Percentiles rank a stretch among this genome's conserved stretches.
Evolutionary conservation across 2,888 invertebrate genomes (phyloP).

Genomic region (Noctua comes): DNA sequence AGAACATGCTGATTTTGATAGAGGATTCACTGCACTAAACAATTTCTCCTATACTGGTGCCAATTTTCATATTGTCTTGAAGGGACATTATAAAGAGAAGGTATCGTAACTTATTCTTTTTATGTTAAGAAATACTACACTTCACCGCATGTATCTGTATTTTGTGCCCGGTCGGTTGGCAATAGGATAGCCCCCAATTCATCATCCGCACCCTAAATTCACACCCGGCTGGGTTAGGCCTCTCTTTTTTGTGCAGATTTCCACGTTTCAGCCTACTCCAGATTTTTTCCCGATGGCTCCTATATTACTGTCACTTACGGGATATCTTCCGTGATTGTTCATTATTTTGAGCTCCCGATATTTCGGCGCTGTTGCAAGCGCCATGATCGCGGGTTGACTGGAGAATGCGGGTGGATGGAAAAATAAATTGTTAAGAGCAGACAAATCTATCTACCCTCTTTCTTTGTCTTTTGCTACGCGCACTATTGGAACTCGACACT

Average conservation of each 20-base stretch:
- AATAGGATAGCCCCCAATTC: background rate
- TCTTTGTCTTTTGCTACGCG: too few relatives aligned
- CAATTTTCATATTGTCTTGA: slow-evolving; percentile 76
- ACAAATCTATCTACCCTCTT: too few relatives aligned
- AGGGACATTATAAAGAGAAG: slow-evolving; percentile 78
- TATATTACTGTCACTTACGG: too few relatives aligned
- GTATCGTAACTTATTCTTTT: slow-evolving; percentile 58
- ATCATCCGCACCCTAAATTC: background rate
- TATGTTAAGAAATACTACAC: background rate
- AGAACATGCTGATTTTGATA: slow-evolving; percentile 66
- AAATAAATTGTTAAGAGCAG: too few relatives aligned
- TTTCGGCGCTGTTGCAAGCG: too few relatives aligned
- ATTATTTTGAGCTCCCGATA: too few relatives aligned
- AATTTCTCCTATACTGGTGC: slow-evolving; percentile 76
- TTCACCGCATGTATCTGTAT: background rate
- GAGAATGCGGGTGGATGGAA: too few relatives aligned
- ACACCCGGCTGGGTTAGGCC: background rate
- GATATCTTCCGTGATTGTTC: too few relatives aligned
- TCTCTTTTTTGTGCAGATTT: background rate
- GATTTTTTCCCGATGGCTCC: background rate
- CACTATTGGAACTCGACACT: too few relatives aligned
- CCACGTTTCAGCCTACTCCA: background rate
- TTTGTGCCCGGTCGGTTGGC: background rate
- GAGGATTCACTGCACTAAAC: slow-evolving; percentile 74
- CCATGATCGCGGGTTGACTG: too few relatives aligned